Conservation (phyloP, 2,888 invertebrate genomes). For the Chrysina gloriosa region DNA sequence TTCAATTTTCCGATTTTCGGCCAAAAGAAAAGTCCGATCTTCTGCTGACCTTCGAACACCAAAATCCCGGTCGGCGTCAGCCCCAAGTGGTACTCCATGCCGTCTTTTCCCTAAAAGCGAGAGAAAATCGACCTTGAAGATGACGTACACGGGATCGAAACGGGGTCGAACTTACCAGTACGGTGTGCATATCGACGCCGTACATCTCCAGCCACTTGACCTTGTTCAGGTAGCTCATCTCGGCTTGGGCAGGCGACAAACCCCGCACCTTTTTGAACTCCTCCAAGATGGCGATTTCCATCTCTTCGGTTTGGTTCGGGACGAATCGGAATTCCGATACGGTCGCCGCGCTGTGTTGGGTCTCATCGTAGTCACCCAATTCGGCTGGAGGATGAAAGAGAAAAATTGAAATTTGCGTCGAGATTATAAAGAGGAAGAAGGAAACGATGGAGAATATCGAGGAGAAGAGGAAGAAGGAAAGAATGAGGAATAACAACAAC, state of each 20-base stretch:
- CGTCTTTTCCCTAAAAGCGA: constrained; percentile 84
- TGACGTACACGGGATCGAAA: not conserved
- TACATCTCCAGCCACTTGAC: constrained; percentile 97
- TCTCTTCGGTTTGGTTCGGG: constrained; percentile 94
- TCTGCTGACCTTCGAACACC: constrained; percentile 95
- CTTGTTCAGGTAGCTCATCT: constrained; percentile 94
- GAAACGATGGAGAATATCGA: too few species aligned
- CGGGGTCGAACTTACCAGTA: constrained; percentile 71
- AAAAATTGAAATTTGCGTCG: too few species aligned
- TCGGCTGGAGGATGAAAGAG: constrained; percentile 75
- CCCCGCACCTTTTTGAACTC: constrained; percentile 90
- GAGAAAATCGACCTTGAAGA: constrained; percentile 45
- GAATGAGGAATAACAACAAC: too few species aligned
- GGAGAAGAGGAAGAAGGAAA: too few species aligned
- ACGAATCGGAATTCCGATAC: constrained; percentile 99
- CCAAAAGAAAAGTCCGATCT: constrained; percentile 99
- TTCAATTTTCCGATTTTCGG: constrained; percentile 98
- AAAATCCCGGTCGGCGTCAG: constrained; percentile 98
- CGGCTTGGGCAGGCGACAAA: constrained; percentile 94
- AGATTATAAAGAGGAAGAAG: too few species aligned
- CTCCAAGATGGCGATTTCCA: constrained; percentile 94
- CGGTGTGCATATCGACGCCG: constrained; percentile 98
- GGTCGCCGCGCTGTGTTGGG: constrained; percentile 92
- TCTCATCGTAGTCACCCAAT: constrained; percentile 95
- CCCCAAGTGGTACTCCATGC: constrained; percentile 95